Evolutionary conservation across 2,888 invertebrate genomes (phyloP).

Genomic region (Sinohyriopsis cumingii): DNA sequence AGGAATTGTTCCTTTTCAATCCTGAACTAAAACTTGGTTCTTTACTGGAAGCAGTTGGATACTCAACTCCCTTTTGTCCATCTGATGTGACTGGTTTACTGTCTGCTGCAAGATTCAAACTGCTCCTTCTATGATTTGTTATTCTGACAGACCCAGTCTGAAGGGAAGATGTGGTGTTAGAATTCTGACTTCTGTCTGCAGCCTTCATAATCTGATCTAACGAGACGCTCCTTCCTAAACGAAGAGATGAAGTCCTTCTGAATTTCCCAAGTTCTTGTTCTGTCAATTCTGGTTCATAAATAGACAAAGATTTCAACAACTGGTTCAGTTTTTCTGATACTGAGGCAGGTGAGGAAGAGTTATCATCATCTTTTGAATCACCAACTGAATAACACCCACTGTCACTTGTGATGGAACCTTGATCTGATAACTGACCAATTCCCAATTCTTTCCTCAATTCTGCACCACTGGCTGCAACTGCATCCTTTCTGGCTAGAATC

Average conservation of each 20-base stretch:
- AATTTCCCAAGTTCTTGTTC: constrained; percentile 33
- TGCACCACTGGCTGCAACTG: too few relatives aligned
- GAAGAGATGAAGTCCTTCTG: constrained; percentile 41
- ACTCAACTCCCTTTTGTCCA: neutral
- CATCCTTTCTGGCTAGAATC: neutral
- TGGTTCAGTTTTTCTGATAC: constrained; percentile 60
- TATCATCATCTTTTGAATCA: neutral
- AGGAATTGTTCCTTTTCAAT: constrained; percentile 44
- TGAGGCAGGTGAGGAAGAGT: constrained; percentile 57
- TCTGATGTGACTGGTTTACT: neutral
- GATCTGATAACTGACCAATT: too few relatives aligned
- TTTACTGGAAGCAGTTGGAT: neutral
- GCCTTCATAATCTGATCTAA: constrained; percentile 14
- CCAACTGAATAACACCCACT: neutral
- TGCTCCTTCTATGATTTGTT: constrained; percentile 2
- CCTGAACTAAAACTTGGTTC: constrained; percentile 7
- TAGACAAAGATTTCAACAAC: constrained; percentile 55
- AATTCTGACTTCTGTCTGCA: too few relatives aligned
- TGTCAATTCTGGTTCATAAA: constrained; percentile 21
- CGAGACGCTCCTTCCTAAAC: constrained; percentile 33
- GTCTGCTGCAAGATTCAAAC: constrained; percentile 3
- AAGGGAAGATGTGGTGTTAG: too few relatives aligned
- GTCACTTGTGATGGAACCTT: too few relatives aligned
- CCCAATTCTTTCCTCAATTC: too few relatives aligned
- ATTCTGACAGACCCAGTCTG: neutral